Base-by-base conservation (phyloP, 2,888 invertebrate genomes). In the Spisula solida region DNA sequence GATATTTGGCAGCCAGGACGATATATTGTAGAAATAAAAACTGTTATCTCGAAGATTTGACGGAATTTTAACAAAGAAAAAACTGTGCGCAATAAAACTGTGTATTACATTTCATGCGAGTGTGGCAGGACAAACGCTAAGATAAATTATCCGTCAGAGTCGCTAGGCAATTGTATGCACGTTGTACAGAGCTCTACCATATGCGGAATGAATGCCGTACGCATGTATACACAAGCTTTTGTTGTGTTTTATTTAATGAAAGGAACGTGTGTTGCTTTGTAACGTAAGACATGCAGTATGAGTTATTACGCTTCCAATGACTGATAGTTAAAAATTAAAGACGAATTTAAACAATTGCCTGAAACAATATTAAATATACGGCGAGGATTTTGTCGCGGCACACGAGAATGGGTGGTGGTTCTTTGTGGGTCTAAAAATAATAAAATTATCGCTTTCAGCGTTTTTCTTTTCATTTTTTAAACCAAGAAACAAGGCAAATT, bases 311-410 rank as follows among this genome's bases (percentile, higher is more conserved):
- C 2, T 75, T 75, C 75, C 16, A 31, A 18, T 75, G 75, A 75
- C 75, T 31, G 75, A 75, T 75, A 34, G 75, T 75, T 75, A 75
- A 75, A 75, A 75, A 66, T 66, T 75, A 31, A 75, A 75, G 75
- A 75, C 29, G 34, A 34, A 75, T 31, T 34, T 34, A 75, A 10
- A 75, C 75, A 75, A 75, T 75, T 75, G 75, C 34, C 75, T 14
- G 75, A 75, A 75, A 34, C 34, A 34, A 75, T 75, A 75, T 75
- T 75, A 34, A 75, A 75, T 75, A 75, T 75, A 75, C 18, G 75
- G 75, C 75, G 75, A 34, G 18, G 34, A 75, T 18, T 75, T 31
- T 75, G 75, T 75, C 75, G 75, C 75, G 5, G 6, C 16, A 75
- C 75, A 75, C 75, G 75, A 75, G 75, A 16, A 12, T 16, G 75